Evolutionary conservation across 1,140 invertebrate species (phyloP).

Genomic region (Diprion similis): DNA sequence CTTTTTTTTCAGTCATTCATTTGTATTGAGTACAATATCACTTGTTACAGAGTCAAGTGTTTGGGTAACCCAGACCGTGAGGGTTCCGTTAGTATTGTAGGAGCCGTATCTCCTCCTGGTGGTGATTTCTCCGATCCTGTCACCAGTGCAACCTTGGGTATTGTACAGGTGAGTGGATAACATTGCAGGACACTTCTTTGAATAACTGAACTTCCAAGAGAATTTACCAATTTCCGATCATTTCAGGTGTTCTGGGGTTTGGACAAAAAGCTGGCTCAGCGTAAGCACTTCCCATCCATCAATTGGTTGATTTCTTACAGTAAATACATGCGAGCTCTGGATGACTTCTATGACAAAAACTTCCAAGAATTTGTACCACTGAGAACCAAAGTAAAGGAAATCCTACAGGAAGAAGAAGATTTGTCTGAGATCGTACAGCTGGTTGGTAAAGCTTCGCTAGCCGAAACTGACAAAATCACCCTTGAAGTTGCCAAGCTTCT

Average conservation of each 20-base stretch:
- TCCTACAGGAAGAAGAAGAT: constrained; percentile 99
- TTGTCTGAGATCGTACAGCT: constrained; percentile 99
- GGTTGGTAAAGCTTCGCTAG: constrained; percentile 98
- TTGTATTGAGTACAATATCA: constrained; percentile 8
- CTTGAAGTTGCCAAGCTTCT: constrained; percentile 97
- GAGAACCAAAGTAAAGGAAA: constrained; percentile 93
- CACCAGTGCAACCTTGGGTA: constrained; percentile 98
- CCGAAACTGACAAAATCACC: constrained; percentile 99
- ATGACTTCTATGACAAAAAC: constrained; percentile 99
- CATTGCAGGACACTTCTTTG: neutral
- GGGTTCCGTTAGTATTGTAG: constrained; percentile 98
- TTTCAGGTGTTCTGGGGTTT: constrained; percentile 95
- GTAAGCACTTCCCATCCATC: constrained; percentile 99
- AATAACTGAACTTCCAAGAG: constrained; percentile 9
- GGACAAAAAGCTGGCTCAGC: constrained; percentile 98
- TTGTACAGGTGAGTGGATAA: constrained; percentile 78
- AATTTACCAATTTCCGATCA: constrained; percentile 5
- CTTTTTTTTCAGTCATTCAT: neutral
- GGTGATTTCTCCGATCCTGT: constrained; percentile 99
- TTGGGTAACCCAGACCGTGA: constrained; percentile 98
- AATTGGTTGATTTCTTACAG: constrained; percentile 99
- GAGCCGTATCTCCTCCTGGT: constrained; percentile 99
- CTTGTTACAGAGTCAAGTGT: constrained; percentile 82
- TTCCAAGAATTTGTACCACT: constrained; percentile 98
- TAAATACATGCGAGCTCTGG: constrained; percentile 97